Conservation (phyloP, 2,113 vertebrate species). For the Athene cunicularia region DNA sequence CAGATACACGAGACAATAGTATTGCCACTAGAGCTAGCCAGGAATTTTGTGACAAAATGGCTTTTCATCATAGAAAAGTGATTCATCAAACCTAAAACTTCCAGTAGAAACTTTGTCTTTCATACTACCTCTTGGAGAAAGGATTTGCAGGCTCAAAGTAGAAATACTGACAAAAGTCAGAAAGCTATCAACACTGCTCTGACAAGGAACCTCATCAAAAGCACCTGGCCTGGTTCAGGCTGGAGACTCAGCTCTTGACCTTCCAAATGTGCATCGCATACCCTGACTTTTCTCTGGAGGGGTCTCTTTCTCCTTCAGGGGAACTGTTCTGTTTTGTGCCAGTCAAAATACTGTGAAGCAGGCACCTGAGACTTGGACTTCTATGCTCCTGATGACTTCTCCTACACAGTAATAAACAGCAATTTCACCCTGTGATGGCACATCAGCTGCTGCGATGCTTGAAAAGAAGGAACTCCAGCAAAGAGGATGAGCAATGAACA, state of each 20-base stretch:
- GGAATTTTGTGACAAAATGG: slow-evolving; percentile 20
- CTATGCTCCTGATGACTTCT: neutral
- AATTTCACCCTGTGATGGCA: accelerated
- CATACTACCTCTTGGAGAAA: neutral
- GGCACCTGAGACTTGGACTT: neutral
- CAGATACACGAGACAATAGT: neutral
- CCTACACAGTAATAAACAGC: accelerated
- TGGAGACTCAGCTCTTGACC: neutral
- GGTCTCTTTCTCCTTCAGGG: neutral
- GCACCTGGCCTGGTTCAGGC: neutral
- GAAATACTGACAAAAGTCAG: neutral
- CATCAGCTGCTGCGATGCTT: neutral
- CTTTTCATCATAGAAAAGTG: slow-evolving; percentile 17
- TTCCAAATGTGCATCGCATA: accelerated
- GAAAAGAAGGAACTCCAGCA: neutral
- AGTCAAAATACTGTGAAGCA: neutral
- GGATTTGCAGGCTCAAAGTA: neutral
- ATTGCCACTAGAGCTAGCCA: neutral
- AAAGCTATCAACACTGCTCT: neutral
- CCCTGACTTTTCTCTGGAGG: neutral
- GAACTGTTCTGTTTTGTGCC: neutral
- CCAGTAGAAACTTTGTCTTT: neutral
- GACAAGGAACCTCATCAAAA: neutral
- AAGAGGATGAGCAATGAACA: neutral
- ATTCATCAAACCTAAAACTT: neutral